Percentiles rank a stretch among this genome's conserved stretches.
phyloP scores from a whole-genome alignment of 2,113 vertebrate species.

The Circaetus gallicus region DNA sequence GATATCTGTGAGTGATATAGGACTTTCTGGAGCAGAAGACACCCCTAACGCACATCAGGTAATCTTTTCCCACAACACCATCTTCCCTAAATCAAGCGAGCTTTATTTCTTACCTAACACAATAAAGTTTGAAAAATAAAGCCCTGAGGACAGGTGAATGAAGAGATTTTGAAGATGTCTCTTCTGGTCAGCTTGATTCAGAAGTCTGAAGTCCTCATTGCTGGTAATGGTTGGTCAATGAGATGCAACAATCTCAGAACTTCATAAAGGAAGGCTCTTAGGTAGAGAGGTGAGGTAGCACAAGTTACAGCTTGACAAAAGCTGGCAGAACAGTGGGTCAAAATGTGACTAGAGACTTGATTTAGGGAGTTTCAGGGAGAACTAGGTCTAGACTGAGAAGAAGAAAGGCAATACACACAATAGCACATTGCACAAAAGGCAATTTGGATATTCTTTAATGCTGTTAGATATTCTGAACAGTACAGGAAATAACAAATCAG shows the following conservation, averaged over 20 bases:
- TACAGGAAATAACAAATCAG: not conserved
- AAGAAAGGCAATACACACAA: not conserved
- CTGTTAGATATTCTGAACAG: not conserved
- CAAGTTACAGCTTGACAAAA: not conserved
- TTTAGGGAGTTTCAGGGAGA: not conserved
- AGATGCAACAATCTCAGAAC: not conserved
- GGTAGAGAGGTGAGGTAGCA: not conserved
- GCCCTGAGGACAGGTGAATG: not conserved
- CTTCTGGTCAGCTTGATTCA: not conserved
- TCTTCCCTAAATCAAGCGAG: not conserved
- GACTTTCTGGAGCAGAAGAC: not conserved
- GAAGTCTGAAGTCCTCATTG: not conserved
- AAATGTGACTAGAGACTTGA: not conserved
- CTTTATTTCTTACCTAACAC: not conserved
- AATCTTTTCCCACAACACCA: not conserved
- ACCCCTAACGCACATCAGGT: not conserved
- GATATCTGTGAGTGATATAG: not conserved
- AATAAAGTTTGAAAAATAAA: not conserved
- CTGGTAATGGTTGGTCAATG: not conserved
- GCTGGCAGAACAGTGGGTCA: not conserved
- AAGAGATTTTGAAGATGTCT: not conserved
- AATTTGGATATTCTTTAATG: constrained; percentile 28
- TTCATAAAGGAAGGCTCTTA: not conserved
- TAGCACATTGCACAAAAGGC: not conserved
- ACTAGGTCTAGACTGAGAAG: not conserved